Percentiles rank a stretch among this genome's conserved stretches.
phyloP scores from a whole-genome alignment of 1,140 invertebrate species.

The Bombus cullumanus region DNA sequence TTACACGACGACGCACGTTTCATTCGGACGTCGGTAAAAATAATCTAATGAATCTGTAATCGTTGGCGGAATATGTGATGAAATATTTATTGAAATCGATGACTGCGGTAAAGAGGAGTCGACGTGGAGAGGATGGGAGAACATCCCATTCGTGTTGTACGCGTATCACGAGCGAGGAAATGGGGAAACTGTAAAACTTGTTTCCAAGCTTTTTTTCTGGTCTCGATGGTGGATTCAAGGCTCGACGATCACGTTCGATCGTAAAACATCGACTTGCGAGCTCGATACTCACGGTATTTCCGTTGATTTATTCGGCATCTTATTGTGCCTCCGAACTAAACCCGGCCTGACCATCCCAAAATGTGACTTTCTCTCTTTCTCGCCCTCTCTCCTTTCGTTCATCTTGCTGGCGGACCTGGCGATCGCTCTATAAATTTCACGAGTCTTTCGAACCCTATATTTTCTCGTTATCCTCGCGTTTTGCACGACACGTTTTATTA shows the following conservation, averaged over 20 bases:
- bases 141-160: no score
- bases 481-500: constrained; percentile 73
- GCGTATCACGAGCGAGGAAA: neutral
- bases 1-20: neutral
- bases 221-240: neutral
- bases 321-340: constrained; percentile 60
- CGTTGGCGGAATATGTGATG: neutral
- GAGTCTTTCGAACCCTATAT: constrained; percentile 72
- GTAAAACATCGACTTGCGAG: constrained; percentile 44
- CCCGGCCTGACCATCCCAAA: constrained; percentile 54
- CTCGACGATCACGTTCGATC: constrained; percentile 26
- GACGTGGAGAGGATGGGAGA: no score
- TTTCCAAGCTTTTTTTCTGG: no score
- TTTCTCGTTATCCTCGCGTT: constrained; percentile 73
- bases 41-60: constrained; percentile 20
- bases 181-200: constrained; percentile 18
- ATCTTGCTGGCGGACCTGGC: constrained; percentile 26
- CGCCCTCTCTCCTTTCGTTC: constrained; percentile 23
- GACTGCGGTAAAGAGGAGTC: no score
- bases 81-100: constrained; percentile 15
- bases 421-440: constrained; percentile 72
- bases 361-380: constrained; percentile 44
- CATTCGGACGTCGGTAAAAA: constrained; percentile 8
- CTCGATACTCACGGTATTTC: constrained; percentile 56
- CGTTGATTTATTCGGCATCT: constrained; percentile 67